Evolutionary conservation across 2,797 vertebrate genomes (phyloP), one percentile per base, ranked within the genome.

Genomic region (Threskiornis aethiopicus): DNA sequence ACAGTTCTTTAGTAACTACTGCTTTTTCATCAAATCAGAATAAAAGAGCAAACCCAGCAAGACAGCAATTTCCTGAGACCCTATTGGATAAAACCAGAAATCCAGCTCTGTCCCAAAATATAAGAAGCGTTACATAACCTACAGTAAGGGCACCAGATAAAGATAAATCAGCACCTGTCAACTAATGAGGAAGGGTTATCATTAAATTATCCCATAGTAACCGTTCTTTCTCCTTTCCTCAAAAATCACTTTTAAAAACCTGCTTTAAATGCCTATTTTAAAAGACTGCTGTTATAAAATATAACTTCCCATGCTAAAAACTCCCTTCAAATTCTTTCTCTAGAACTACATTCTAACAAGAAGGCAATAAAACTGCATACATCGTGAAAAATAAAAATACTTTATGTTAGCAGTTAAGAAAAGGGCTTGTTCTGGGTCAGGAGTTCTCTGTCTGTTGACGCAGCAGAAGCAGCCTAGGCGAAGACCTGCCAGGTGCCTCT

Each of bases 151-250:
- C 44, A 93, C 11, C 31, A 90, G 69, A 83, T 81, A 58, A 81
- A 62, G 57, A 94, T 54, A 96, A 93, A 97, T 84, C 90, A 61
- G 65, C 75, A 94, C 71, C 90, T 95, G 90, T 42, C 81, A 96
- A 35, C 67, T 85, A 93, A 89, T 61, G 21, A 89, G 64, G 55
- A 92, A 93, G 29, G 19, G 35, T 93, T 87, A 87, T 92, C 51
- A 90, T 94, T 83, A 95, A 42, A 73, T 90, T 90, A 81, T 87
- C 46, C 22, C 49, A 41, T 20, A 93, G 66, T 62, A 79, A 64
- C 66, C 46, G 49, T 51, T 78, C 80, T 61, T 93, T 70, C 66
- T 87, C 46, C 78, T 89, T 67, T 89, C 79, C 44, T 92, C 57
- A 92, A 94, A 93, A 90, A 92, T 46, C 47, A 46, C 19, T 65